These are phyloP conservation scores for Lipotes vexillifer DNA, from an alignment of 2,113 vertebrate species.

Conservation along the genomic window DNA sequence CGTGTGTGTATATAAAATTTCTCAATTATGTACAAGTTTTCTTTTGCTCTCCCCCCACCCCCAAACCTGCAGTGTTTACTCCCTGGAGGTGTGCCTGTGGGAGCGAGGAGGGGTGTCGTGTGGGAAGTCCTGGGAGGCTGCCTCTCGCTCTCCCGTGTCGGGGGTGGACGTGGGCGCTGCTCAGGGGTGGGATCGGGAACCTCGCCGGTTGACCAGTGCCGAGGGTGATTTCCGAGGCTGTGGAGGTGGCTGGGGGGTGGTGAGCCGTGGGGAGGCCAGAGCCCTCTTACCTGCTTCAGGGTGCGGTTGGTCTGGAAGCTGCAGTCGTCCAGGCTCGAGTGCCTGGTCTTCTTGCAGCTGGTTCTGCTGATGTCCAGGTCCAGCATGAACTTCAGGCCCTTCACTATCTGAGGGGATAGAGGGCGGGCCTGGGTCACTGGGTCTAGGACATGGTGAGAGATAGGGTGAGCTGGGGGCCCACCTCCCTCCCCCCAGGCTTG, in stretches of 20 bases:
- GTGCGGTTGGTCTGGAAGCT: slow-evolving; percentile 73
- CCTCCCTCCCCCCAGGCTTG: background rate
- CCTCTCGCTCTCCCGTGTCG: background rate
- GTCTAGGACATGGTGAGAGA: background rate
- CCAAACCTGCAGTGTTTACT: background rate
- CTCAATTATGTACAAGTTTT: background rate
- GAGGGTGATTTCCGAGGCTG: background rate
- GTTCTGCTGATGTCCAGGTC: slow-evolving; percentile 75
- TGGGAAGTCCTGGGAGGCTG: background rate
- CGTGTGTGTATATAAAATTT: background rate
- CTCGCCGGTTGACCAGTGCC: rapidly evolving
- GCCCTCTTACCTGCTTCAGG: slow-evolving; percentile 69
- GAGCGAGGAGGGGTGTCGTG: background rate
- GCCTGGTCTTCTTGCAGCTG: slow-evolving; percentile 71
- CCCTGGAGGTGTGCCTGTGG: background rate
- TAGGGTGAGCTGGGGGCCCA: background rate
- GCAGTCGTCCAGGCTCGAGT: slow-evolving; percentile 74
- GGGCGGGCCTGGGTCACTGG: background rate
- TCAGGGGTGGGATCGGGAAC: background rate
- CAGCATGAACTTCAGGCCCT: slow-evolving; percentile 82
- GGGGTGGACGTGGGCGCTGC: rapidly evolving
- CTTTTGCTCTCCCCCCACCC: background rate
- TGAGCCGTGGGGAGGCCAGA: background rate
- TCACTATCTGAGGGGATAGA: slow-evolving; percentile 75
- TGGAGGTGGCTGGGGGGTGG: too few relatives aligned